These are phyloP conservation scores for Sebastes melanostomus DNA, from an alignment of 2,797 vertebrate species.

Conservation along the genomic window DNA sequence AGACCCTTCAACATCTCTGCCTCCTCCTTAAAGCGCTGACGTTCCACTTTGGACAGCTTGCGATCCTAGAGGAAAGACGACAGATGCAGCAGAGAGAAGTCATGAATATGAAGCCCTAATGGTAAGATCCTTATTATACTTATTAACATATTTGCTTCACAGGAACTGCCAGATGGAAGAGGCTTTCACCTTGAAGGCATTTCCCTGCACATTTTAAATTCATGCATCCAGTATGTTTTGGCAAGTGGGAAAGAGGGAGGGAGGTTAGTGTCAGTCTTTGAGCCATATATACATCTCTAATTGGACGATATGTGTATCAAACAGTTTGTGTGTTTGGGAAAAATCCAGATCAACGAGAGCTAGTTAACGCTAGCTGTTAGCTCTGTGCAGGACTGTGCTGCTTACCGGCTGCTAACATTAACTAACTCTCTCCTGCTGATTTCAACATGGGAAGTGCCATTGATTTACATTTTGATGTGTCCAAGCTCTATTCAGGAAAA, in stretches of 20 bases:
- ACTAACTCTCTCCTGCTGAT: neutral
- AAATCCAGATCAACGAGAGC: slow-evolving; percentile 12
- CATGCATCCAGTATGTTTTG: slow-evolving; percentile 14
- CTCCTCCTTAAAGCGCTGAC: slow-evolving; percentile 98
- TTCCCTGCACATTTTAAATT: slow-evolving; percentile 24
- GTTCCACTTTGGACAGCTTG: slow-evolving; percentile 94
- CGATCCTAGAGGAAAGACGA: slow-evolving; percentile 85
- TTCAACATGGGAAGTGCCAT: fast-evolving
- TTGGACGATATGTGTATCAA: slow-evolving; percentile 37
- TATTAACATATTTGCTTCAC: slow-evolving; percentile 7
- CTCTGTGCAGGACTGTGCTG: neutral
- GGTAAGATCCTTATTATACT: neutral
- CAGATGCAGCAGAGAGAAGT: slow-evolving; percentile 18
- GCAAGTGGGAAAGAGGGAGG: neutral
- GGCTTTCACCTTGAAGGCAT: neutral
- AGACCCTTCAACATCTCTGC: slow-evolving; percentile 98
- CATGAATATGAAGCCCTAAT: neutral
- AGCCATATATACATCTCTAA: slow-evolving; percentile 32
- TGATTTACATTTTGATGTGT: neutral
- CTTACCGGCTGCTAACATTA: too few relatives aligned
- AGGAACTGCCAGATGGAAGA: slow-evolving; percentile 25
- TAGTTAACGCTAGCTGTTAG: neutral
- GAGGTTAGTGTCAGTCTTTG: slow-evolving; percentile 9
- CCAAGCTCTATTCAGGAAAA: too few relatives aligned
- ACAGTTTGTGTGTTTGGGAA: slow-evolving; percentile 10